A percentile compares a stretch with the other conserved stretches of the same genome.
Conservation (phyloP, 2,888 invertebrate genomes). For the Nasonovia ribisnigri region DNA sequence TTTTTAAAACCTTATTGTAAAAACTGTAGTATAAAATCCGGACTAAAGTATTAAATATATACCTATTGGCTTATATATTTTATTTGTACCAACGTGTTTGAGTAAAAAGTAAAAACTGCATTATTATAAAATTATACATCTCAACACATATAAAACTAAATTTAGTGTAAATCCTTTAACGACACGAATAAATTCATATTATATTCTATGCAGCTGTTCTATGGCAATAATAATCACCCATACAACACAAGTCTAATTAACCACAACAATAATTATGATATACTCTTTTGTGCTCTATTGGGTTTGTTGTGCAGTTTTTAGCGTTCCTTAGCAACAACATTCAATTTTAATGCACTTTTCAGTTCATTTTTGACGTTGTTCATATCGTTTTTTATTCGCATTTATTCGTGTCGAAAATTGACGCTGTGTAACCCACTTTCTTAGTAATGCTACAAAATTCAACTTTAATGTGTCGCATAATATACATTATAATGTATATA, state of each 20-base stretch:
- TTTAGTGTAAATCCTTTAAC: neutral
- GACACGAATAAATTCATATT: neutral
- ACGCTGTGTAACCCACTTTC: neutral
- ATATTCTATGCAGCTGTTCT: neutral
- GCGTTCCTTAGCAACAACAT: conserved; percentile 33
- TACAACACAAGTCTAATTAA: neutral
- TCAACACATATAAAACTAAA: neutral
- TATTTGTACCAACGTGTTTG: neutral
- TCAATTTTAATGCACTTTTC: conserved; percentile 37
- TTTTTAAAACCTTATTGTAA: neutral
- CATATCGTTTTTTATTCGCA: neutral
- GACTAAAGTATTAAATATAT: neutral
- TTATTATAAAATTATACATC: neutral
- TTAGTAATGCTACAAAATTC: neutral
- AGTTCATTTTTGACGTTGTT: neutral
- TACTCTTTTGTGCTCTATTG: neutral
- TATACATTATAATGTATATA: neutral
- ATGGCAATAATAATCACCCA: neutral
- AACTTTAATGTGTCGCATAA: neutral
- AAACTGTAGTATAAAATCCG: neutral
- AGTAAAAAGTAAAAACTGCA: neutral
- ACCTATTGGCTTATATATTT: neutral
- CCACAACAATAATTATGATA: conserved; percentile 1
- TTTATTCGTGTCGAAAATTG: conserved; percentile 13
- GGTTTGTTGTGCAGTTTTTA: conserved; percentile 48